phyloP scores from a whole-genome alignment of 64 coral and sea anemone species.

The Montipora cactus region DNA sequence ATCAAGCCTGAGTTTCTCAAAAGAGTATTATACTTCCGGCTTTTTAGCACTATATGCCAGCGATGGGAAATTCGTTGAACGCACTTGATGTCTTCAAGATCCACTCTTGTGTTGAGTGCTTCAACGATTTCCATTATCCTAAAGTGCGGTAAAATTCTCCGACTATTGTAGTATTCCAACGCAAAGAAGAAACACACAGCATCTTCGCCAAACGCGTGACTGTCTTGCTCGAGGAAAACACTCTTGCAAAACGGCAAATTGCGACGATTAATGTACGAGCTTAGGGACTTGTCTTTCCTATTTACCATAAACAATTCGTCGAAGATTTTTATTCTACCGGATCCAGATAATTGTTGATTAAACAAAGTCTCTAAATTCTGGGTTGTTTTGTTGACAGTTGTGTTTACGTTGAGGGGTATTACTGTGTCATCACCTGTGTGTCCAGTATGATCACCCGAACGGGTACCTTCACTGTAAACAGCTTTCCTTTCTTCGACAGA shows the following conservation, averaged over 20 bases:
- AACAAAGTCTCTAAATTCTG: not conserved
- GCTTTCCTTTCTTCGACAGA: not conserved
- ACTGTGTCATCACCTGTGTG: not conserved
- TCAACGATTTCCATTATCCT: constrained; percentile 88
- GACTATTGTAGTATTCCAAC: constrained; percentile 75
- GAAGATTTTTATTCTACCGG: constrained; percentile 20
- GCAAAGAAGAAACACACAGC: constrained; percentile 87
- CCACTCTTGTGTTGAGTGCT: constrained; percentile 60
- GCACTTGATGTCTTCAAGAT: constrained; percentile 79
- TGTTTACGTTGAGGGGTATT: not conserved
- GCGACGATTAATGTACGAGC: not conserved
- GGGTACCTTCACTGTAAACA: not conserved
- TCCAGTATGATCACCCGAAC: not conserved
- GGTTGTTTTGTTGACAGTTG: constrained; percentile 50
- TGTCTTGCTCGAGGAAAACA: not conserved
- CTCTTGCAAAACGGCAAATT: not conserved
- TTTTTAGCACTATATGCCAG: constrained; percentile 94
- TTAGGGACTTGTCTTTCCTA: constrained; percentile 64
- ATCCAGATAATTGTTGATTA: not conserved
- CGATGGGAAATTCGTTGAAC: constrained; percentile 74
- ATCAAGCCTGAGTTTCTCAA: constrained; percentile 68
- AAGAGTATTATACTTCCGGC: constrained; percentile 36
- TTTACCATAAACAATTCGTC: constrained; percentile 74
- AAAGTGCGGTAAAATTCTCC: constrained; percentile 82
- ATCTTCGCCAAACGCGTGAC: constrained; percentile 55